Conservation (phyloP, 37 sponge, comb jelly and placozoan genomes). For the Ephydatia muelleri region DNA sequence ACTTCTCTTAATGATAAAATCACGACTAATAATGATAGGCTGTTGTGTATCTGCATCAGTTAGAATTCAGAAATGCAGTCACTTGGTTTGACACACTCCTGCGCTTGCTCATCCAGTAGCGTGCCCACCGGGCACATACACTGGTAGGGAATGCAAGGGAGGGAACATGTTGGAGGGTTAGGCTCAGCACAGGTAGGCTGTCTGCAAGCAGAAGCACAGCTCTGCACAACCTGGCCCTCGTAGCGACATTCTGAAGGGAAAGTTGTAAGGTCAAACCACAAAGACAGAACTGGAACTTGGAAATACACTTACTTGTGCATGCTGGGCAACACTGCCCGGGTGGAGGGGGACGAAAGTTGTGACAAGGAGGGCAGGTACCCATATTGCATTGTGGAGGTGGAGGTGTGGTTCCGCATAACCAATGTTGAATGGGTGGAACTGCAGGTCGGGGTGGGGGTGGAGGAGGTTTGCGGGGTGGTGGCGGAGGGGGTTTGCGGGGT, state of each 20-base stretch:
- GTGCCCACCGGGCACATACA: neutral
- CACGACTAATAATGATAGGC: too few relatives aligned
- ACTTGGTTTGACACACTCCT: neutral
- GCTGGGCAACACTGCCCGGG: conserved; percentile 8
- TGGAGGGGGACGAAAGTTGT: neutral
- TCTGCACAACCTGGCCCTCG: conserved; percentile 6
- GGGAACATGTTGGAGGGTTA: neutral
- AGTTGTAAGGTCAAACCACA: too few relatives aligned
- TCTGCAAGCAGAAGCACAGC: neutral
- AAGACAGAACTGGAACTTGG: too few relatives aligned
- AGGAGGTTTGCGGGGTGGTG: too few relatives aligned
- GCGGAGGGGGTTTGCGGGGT: too few relatives aligned
- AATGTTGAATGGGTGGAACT: neutral
- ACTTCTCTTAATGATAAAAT: too few relatives aligned
- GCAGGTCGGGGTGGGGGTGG: neutral
- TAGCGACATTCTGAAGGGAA: neutral
- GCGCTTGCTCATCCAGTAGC: neutral
- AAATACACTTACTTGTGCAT: neutral
- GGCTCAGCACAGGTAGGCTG: neutral
- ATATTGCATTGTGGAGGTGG: neutral
- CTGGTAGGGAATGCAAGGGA: neutral
- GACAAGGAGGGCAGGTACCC: neutral
- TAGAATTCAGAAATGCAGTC: neutral
- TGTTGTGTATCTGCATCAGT: neutral
- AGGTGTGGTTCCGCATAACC: neutral